phyloP scores from a whole-genome alignment of 2,888 invertebrate species.

The Syritta pipiens region DNA sequence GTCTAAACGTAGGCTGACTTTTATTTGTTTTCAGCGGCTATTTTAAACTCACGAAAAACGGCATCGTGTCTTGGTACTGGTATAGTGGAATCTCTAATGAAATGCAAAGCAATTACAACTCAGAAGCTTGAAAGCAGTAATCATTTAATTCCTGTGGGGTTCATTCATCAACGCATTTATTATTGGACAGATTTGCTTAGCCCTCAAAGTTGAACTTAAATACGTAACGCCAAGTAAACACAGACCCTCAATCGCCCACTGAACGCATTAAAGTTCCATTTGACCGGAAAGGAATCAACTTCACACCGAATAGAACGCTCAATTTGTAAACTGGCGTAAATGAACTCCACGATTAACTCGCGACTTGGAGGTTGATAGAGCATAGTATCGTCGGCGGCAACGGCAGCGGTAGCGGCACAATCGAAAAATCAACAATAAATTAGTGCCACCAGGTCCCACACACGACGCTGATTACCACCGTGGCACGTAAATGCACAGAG shows the following conservation, averaged over 20 bases:
- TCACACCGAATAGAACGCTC: constrained; percentile 35
- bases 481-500: constrained; percentile 1
- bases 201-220: neutral
- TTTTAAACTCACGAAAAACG: too few relatives aligned
- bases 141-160: neutral
- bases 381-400: neutral
- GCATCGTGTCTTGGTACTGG: too few relatives aligned
- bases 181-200: constrained; percentile 1
- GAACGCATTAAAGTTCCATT: neutral
- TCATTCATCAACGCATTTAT: neutral
- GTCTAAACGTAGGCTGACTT: too few relatives aligned
- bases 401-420: neutral
- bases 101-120: too few relatives aligned
- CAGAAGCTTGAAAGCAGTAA: neutral
- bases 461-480: constrained; percentile 47
- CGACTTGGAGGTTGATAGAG: neutral
- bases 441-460: constrained; percentile 50
- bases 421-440: constrained; percentile 36
- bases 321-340: constrained; percentile 36
- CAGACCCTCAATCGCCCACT: neutral
- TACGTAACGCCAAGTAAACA: neutral
- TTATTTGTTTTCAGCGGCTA: too few relatives aligned
- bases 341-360: constrained; percentile 31
- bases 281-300: constrained; percentile 21
- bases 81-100: too few relatives aligned